Evolutionary conservation across 1,140 invertebrate species (phyloP).

Genomic region (Daktulosphaira vitifoliae): DNA sequence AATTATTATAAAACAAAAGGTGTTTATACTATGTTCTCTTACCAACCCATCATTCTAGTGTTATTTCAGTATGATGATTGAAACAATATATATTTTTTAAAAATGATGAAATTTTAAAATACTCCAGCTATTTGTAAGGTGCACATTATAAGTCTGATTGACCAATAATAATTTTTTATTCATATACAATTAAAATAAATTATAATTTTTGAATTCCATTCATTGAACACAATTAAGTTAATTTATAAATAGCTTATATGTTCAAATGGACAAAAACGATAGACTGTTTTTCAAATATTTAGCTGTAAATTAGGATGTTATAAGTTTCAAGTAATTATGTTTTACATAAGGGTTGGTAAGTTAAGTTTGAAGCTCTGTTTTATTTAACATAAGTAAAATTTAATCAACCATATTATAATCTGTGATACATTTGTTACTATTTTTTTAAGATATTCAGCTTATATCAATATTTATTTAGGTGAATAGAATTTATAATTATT

Average conservation of each 20-base stretch:
- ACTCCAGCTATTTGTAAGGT: conserved; percentile 9
- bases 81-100: conserved; percentile 10
- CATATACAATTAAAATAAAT: neutral
- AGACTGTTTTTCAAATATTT: conserved; percentile 26
- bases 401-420: conserved; percentile 34
- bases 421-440: conserved; percentile 33
- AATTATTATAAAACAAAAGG: conserved; percentile 2
- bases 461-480: conserved; percentile 31
- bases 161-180: conserved; percentile 19
- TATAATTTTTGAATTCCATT: too few relatives aligned
- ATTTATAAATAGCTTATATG: conserved; percentile 1
- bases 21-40: conserved; percentile 20
- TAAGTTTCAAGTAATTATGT: conserved; percentile 13
- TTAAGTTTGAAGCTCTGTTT: conserved; percentile 26
- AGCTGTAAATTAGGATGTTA: conserved; percentile 30
- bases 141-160: conserved; percentile 26
- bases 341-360: conserved; percentile 24
- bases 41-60: conserved; percentile 28
- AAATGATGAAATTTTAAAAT: neutral
- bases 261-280: conserved; percentile 14
- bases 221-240: too few relatives aligned
- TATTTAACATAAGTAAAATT: conserved; percentile 32
- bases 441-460: conserved; percentile 34
- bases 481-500: conserved; percentile 25
- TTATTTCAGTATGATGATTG: neutral